phyloP scores from a whole-genome alignment of 2,113 vertebrate genomes.

The Egretta garzetta region DNA sequence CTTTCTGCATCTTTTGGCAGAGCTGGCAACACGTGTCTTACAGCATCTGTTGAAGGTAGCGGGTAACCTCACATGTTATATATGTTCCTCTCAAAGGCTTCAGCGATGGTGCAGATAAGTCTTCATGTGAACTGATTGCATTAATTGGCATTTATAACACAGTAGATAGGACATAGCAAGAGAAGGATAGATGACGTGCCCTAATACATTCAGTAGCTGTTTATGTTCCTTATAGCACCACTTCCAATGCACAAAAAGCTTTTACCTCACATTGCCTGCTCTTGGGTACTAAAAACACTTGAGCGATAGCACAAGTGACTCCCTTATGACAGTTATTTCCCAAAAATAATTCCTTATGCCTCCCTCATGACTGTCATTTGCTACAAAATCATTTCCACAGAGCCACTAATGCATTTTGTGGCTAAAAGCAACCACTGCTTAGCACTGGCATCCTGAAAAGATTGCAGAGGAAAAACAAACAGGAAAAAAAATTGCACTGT shows the following conservation, averaged over 20 bases:
- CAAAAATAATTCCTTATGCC: slow-evolving; percentile 37
- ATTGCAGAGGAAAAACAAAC: background rate
- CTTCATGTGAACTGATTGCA: background rate
- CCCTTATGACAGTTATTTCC: slow-evolving; percentile 30
- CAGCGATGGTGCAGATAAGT: background rate
- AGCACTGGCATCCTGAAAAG: background rate
- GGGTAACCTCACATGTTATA: background rate
- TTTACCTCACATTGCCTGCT: slow-evolving; percentile 20
- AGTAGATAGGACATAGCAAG: background rate
- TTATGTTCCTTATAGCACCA: background rate
- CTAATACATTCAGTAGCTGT: background rate
- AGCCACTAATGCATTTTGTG: slow-evolving; percentile 9
- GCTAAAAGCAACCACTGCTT: slow-evolving; percentile 9
- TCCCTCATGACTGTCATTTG: slow-evolving; percentile 33
- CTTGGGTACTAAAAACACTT: slow-evolving; percentile 10
- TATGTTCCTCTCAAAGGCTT: background rate
- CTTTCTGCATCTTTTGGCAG: background rate
- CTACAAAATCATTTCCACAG: slow-evolving; percentile 33
- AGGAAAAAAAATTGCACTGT: background rate
- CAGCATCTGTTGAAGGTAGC: background rate
- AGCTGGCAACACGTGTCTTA: background rate
- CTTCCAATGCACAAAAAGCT: background rate
- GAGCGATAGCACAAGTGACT: background rate
- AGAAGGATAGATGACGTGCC: background rate
- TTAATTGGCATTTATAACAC: background rate